Base-by-base conservation (phyloP, 2,113 vertebrate genomes). In the Sceloporus undulatus region DNA sequence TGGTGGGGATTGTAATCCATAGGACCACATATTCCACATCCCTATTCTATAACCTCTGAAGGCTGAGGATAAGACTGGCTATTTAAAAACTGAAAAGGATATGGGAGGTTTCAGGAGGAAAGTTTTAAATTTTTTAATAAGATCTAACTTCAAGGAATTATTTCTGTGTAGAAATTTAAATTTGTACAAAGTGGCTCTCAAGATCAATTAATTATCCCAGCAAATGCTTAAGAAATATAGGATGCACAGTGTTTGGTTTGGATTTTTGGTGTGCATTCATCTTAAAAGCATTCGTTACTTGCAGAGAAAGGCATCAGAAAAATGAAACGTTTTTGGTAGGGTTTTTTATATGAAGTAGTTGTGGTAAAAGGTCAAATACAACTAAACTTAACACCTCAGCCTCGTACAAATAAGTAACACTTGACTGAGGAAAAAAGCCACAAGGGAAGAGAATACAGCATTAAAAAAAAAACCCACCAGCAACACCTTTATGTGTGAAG, bases 401-500 rank as follows among this genome's bases (percentile, higher is more conserved):
- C 95, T 94, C 95, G 93, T 94, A 96, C 97, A 97, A 95, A 97
- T 92, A 96, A 95, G 95, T 95, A 96, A 96, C 96, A 97, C 96
- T 96, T 95, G 95, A 95, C 95, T 97, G 96, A 97, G 96, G 68
- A 96, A 96, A 96, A 95, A 97, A 96, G 97, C 97, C 97, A 97
- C 96, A 97, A 96, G 96, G 96, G 96, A 95, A 97, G 94, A 96
- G 95, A 96, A 96, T 95, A 94, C 94, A 96, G 96, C 93, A 94
- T 93, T 83, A 92, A 96, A 94, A 97, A 34, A 95, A 97, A 96
- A 93, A 94, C 93, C 95, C 94, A 97, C 94, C 97, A 97, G 96
- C 96, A 97, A 97, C 97, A 98, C 97, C 97, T 97, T 95, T 95
- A 96, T 94, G 96, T 97, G 97, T 97, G 96, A 97, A 97, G 95